These are phyloP conservation scores for Distichodus sexfasciatus DNA, from an alignment of 2,797 vertebrate genomes.

Conservation along the genomic window DNA sequence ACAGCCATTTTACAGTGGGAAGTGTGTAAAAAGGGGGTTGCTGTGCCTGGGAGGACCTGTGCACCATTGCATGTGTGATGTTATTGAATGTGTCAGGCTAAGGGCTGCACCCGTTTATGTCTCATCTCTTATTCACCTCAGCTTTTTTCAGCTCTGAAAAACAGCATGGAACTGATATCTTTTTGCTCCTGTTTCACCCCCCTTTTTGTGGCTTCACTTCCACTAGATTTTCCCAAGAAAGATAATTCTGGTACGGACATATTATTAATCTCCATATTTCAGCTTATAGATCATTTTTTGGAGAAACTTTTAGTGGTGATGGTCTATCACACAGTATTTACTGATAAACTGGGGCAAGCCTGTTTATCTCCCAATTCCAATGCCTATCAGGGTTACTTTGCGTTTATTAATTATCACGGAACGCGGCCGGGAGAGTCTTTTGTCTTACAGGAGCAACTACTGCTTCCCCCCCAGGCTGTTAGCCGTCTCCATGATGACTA, in stretches of 20 bases:
- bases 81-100: conserved; percentile 78
- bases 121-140: conserved; percentile 79
- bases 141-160: conserved; percentile 69
- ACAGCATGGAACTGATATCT: conserved; percentile 66
- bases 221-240: too few relatives aligned
- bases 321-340: too few relatives aligned
- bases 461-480: conserved; percentile 57
- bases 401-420: not conserved
- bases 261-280: too few relatives aligned
- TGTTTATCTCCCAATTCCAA: not conserved
- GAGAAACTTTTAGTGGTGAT: not conserved
- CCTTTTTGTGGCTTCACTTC: too few relatives aligned
- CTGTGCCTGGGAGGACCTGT: conserved; percentile 42
- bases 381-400: conserved; percentile 3
- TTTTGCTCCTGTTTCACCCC: too few relatives aligned
- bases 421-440: not conserved
- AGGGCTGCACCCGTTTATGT: conserved; percentile 79
- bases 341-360: not conserved
- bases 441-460: conserved; percentile 21
- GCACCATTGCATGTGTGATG: conserved; percentile 64
- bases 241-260: too few relatives aligned
- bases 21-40: not conserved
- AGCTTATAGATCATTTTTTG: too few relatives aligned
- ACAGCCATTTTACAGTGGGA: conserved; percentile 44
- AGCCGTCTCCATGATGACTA: conserved; percentile 47